Evolutionary conservation across 2,888 invertebrate species (phyloP).

Genomic region (Amiota minor): DNA sequence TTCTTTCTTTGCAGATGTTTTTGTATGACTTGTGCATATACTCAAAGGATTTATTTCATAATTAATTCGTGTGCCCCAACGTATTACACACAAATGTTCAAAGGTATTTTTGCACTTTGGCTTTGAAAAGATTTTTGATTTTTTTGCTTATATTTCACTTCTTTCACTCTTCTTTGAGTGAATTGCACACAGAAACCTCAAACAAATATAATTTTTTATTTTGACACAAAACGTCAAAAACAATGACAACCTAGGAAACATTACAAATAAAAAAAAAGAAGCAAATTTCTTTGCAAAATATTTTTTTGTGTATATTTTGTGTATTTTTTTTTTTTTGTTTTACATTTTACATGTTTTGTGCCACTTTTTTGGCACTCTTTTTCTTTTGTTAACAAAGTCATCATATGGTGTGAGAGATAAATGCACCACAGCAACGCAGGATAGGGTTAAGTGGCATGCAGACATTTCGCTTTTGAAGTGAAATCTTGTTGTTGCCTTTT

Average conservation of each 20-base stretch:
- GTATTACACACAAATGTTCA: slow-evolving; percentile 55
- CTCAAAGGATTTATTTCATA: slow-evolving; percentile 63
- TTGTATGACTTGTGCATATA: slow-evolving; percentile 13
- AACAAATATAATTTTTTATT: slow-evolving; percentile 31
- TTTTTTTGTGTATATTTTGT: slow-evolving; percentile 4
- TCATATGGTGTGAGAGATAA: slow-evolving; percentile 12
- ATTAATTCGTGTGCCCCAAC: slow-evolving; percentile 56
- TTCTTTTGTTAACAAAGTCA: slow-evolving; percentile 29
- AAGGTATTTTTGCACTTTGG: slow-evolving; percentile 58
- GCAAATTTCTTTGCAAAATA: slow-evolving; percentile 4
- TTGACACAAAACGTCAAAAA: slow-evolving; percentile 62
- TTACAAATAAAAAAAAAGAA: slow-evolving; percentile 42
- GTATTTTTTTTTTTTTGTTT: neutral
- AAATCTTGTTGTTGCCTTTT: neutral
- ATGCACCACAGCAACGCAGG: no score
- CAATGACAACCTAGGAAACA: slow-evolving; percentile 57
- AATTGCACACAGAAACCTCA: slow-evolving; percentile 16
- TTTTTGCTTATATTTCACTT: neutral
- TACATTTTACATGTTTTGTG: neutral
- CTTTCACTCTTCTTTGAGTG: neutral
- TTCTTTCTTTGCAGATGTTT: slow-evolving; percentile 28
- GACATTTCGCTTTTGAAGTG: slow-evolving; percentile 17
- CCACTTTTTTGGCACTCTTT: slow-evolving; percentile 7
- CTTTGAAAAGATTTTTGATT: slow-evolving; percentile 34
- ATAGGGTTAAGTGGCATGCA: slow-evolving; percentile 22